Percentiles rank a stretch among this genome's conserved stretches.
phyloP scores from a whole-genome alignment of 2,797 vertebrate genomes.

The Falco rusticolus region DNA sequence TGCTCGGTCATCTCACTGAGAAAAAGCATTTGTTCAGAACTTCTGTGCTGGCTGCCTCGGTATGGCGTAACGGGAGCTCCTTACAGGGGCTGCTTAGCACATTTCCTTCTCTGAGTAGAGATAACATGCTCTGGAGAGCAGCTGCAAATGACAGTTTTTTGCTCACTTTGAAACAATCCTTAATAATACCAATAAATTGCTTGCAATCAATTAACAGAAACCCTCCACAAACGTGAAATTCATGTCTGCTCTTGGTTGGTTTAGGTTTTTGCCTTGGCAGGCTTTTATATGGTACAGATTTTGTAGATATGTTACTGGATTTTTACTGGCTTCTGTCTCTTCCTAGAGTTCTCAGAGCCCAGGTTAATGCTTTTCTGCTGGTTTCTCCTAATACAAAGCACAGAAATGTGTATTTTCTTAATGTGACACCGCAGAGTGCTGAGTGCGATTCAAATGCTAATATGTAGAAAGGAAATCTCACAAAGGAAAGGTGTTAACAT shows the following conservation, averaged over 20 bases:
- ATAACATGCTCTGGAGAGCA: not conserved
- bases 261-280: not conserved
- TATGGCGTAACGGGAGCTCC: not conserved
- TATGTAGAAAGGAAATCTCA: not conserved
- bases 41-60: not conserved
- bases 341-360: not conserved
- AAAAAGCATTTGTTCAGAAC: not conserved
- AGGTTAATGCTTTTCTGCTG: not conserved
- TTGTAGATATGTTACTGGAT: not conserved
- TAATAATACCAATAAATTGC: not conserved
- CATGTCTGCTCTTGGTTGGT: not conserved
- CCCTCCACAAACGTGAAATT: not conserved
- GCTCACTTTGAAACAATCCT: not conserved
- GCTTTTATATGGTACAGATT: not conserved
- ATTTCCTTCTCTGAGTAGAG: not conserved
- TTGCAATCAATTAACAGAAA: not conserved
- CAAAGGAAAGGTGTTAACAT: not conserved
- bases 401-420: not conserved
- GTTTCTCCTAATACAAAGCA: not conserved
- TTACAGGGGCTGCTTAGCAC: not conserved
- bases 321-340: not conserved
- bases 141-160: not conserved
- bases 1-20: not conserved
- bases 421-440: not conserved
- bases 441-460: conserved; percentile 8